Evolutionary conservation across 2,888 invertebrate species (phyloP), one percentile per base, ranked within the genome.

Genomic region (Ischnura elegans): DNA sequence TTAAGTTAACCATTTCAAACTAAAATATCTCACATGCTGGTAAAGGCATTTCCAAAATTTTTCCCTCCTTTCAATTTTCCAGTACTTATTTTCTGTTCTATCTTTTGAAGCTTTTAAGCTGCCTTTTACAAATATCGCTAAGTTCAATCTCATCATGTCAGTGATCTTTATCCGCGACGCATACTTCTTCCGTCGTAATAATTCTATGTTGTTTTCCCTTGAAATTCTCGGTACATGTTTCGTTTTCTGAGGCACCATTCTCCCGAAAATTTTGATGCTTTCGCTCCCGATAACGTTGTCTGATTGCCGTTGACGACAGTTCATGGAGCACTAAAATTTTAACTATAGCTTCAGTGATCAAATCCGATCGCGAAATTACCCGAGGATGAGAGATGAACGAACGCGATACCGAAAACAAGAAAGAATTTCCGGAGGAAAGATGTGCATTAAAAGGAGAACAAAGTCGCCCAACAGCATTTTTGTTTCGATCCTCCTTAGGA

Each of bases 391-490:
- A 76, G 76, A 13, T 13, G 36, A 36, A 36, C 29, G 10, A 76
- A 36, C 13, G 4, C 16, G 36, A 25, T 36, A 76, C 13, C 29
- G 36, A 76, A 76, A 76, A 36, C 36, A 29, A 36, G 13, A 36
- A 29, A 36, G 13, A 36, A 16, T 76, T 13, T 76, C 29, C 13
- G 29, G 29, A 76, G 36, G 13, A 13, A 10, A 76, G 6, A 36
- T 76, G 36, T 36, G 36, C 29, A 36, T 36, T 76, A 13, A 76
- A 76, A 36, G 29, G 76, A 36, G 36, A 16, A 76, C 10, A 29
- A 76, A 76, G 76, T 76, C 76, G 36, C 36, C 19, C 51, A 19
- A 2, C 43, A 43, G 90, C 90, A 55, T 61, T 90, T 90, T 25
- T 90, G 90, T n/a, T 43, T 43, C 61, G n/a, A 90, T 61, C 55